Conservation (phyloP, 1,140 invertebrate genomes). For the Listronotus oregonensis region DNA sequence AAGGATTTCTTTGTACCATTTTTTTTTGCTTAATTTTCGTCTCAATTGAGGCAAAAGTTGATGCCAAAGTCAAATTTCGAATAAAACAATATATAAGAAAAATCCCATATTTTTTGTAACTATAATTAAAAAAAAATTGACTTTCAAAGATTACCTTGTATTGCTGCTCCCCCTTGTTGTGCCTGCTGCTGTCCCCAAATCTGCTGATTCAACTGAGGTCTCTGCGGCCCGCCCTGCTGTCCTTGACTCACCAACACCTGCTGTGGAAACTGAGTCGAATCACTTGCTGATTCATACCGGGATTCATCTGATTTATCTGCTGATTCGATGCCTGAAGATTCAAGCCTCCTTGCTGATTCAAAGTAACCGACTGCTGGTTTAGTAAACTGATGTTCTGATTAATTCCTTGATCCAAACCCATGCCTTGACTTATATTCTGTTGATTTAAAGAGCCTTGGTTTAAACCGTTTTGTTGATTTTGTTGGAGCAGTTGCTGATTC, state of each 20-base stretch:
- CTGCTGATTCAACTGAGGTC: constrained; percentile 43
- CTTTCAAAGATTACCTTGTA: constrained; percentile 10
- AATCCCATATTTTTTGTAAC: too few species aligned
- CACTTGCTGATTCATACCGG: constrained; percentile 36
- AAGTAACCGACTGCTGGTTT: constrained; percentile 24
- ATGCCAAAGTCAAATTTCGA: too few species aligned
- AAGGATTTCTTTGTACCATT: too few species aligned
- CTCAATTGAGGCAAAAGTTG: too few species aligned
- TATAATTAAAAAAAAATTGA: too few species aligned
- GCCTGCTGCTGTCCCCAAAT: constrained; percentile 46
- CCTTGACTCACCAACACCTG: constrained; percentile 48
- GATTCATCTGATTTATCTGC: constrained; percentile 35
- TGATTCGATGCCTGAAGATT: constrained; percentile 30
- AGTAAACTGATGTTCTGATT: constrained; percentile 17
- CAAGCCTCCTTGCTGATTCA: constrained; percentile 38
- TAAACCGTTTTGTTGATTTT: constrained; percentile 33
- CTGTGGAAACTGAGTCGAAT: constrained; percentile 41
- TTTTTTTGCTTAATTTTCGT: too few species aligned
- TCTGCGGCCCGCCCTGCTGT: constrained; percentile 50
- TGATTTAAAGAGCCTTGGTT: constrained; percentile 19
- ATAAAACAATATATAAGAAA: too few species aligned
- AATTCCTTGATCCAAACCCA: constrained; percentile 5
- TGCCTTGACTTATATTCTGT: constrained; percentile 9
- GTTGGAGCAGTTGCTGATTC: constrained; percentile 45
- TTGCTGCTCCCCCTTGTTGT: constrained; percentile 46